Evolutionary conservation across 1,140 invertebrate genomes (phyloP).

Genomic region (Chelonus insularis): DNA sequence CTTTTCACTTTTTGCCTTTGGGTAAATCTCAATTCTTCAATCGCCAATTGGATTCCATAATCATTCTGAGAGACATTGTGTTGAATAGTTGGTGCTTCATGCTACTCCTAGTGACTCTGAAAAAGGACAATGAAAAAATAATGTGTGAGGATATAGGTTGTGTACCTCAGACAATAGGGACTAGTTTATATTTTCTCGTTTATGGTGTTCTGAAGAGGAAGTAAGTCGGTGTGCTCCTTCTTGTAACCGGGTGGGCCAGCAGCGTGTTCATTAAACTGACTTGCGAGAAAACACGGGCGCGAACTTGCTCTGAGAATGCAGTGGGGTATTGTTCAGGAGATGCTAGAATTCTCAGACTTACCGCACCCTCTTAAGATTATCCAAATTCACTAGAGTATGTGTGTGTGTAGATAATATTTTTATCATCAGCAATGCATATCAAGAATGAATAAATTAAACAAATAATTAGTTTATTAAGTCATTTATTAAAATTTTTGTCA

Average conservation of each 20-base stretch:
- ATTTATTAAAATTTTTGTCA: no score
- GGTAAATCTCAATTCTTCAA: constrained; percentile 6
- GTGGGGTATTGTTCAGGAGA: constrained; percentile 22
- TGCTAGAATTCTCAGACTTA: background rate
- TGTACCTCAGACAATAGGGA: constrained; percentile 21
- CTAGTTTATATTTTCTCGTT: constrained; percentile 28
- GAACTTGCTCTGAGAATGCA: constrained; percentile 26
- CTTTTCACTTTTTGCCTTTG: constrained; percentile 6
- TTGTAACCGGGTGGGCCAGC: constrained; percentile 35
- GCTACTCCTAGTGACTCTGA: no score
- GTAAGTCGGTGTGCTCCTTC: background rate
- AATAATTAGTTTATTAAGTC: no score
- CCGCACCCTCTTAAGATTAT: background rate
- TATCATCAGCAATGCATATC: no score
- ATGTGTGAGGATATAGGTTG: background rate
- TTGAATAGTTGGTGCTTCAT: no score
- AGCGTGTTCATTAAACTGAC: constrained; percentile 39
- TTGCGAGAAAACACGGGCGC: constrained; percentile 30
- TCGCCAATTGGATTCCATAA: background rate
- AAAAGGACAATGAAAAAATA: background rate
- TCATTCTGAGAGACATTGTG: no score
- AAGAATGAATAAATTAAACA: no score
- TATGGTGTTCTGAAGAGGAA: constrained; percentile 11
- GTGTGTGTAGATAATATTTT: no score
- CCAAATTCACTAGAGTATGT: no score